Evolutionary conservation across 1,140 invertebrate genomes (phyloP).

Genomic region (Nephotettix cincticeps): DNA sequence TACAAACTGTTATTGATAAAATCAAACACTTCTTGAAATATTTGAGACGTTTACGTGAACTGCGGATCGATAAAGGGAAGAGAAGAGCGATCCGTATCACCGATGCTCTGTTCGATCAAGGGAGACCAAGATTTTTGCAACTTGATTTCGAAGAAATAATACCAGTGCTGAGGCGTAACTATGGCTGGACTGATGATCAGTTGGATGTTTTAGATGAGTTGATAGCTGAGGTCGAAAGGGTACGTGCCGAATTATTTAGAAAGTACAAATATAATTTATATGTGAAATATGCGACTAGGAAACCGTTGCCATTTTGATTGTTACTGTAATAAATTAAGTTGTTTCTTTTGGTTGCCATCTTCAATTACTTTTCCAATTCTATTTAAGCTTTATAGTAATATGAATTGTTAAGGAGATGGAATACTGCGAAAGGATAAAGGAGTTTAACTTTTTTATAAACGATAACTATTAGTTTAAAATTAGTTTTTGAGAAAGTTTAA

Average conservation of each 20-base stretch:
- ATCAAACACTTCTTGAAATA: background rate
- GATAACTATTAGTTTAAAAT: too few species aligned
- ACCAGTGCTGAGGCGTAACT: background rate
- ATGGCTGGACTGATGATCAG: background rate
- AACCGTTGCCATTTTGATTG: background rate
- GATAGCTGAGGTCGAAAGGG: background rate
- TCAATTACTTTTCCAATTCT: too few species aligned
- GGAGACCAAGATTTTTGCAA: constrained; percentile 4
- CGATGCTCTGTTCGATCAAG: background rate
- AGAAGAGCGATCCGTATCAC: background rate
- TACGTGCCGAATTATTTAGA: background rate
- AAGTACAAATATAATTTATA: background rate
- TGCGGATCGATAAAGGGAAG: background rate
- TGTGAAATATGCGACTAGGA: background rate
- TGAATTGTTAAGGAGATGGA: too few species aligned
- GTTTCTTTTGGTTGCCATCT: too few species aligned
- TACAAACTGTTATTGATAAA: background rate
- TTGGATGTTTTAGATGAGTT: background rate
- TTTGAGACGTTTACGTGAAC: background rate
- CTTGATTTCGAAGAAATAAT: background rate
- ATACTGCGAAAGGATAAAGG: too few species aligned
- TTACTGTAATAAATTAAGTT: too few species aligned
- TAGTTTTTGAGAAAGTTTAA: too few species aligned
- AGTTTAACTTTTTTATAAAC: too few species aligned
- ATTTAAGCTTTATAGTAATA: too few species aligned